Evolutionary conservation across 1,140 invertebrate species (phyloP).

Genomic region (Calephelis nemesis): DNA sequence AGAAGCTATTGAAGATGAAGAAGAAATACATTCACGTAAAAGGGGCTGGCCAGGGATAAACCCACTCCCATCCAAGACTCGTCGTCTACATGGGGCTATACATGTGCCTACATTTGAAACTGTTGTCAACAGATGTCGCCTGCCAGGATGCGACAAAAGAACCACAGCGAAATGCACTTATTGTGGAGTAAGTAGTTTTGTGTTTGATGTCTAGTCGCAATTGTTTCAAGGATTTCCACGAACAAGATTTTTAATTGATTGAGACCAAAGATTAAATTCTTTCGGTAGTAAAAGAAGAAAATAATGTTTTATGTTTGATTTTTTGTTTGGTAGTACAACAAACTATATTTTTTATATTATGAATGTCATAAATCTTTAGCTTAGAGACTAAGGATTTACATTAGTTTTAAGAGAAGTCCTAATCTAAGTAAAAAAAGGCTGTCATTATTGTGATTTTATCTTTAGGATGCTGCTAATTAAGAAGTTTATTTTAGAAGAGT

Average conservation of each 20-base stretch:
- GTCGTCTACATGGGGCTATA: slow-evolving; percentile 7
- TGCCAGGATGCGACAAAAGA: slow-evolving; percentile 11
- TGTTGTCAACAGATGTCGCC: slow-evolving; percentile 10
- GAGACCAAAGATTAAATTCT: too few species aligned
- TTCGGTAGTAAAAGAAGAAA: too few species aligned
- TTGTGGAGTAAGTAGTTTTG: slow-evolving; percentile 7
- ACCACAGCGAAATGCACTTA: slow-evolving; percentile 14
- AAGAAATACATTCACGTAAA: slow-evolving; percentile 1
- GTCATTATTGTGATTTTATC: too few species aligned
- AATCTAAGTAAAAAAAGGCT: too few species aligned
- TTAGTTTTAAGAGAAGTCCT: too few species aligned
- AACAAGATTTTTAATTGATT: not conserved
- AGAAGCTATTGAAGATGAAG: not conserved
- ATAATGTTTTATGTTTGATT: too few species aligned
- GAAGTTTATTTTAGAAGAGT: too few species aligned
- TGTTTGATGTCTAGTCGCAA: slow-evolving; percentile 13
- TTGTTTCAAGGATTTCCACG: slow-evolving; percentile 19
- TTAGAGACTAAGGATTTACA: too few species aligned
- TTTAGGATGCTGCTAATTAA: too few species aligned
- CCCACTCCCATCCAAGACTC: slow-evolving; percentile 11
- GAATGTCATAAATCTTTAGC: too few species aligned
- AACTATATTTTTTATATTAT: too few species aligned
- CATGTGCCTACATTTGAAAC: slow-evolving; percentile 17
- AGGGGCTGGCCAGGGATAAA: slow-evolving; percentile 10
- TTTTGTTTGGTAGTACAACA: too few species aligned